Evolutionary conservation across 1,140 invertebrate species (phyloP), one percentile per base, ranked within the genome.

Genomic region (Drosophila tani): DNA sequence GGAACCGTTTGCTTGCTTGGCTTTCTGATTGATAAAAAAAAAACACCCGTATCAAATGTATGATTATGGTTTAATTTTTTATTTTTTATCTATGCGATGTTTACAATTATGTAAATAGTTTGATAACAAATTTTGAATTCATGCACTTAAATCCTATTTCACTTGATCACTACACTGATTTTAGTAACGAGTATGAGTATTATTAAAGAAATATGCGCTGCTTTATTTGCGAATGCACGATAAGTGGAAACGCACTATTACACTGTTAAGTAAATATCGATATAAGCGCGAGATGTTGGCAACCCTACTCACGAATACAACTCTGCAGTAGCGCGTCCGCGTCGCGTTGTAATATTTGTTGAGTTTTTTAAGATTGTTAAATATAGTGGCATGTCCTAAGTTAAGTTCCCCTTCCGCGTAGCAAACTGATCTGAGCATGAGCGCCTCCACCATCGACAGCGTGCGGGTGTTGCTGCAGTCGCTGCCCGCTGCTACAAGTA

Each of bases 391-490:
- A 87, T 88, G 84, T 68, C 46, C 49, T 56, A 90, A 74, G 53
- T 64, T 40, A 40, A 24, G 49, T 73, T 67, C 49, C 40, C 35
- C 38, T 58, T 59, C 8, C 21, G 68, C 51, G 19, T 45, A 15
- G 11, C 14, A 38, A 38, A 27, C 8, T 4, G 5, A 67, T 65
- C 35, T 45, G 29, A 46, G 19, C 21, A 90, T 56, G 70, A 85
- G 63, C 15, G 14, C 83, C 70, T 79, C 85, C 27, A 85, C 81
- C 40, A 90, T 88, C 27, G 85, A 88, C 71, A 88, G 47, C 45
- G 85, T 88, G 24, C 81, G 85, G 24, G 74, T 85, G 40, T 50
- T 88, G 56, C 79, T 88, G 49, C 85, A 88, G 38, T 85, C 85
- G 35, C 71, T 88, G 60, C 85, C 85, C 58, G 85, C 84, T 41